These are phyloP conservation scores for Troides oblongomaculatus DNA, from an alignment of 2,888 invertebrate genomes.

Conservation along the genomic window DNA sequence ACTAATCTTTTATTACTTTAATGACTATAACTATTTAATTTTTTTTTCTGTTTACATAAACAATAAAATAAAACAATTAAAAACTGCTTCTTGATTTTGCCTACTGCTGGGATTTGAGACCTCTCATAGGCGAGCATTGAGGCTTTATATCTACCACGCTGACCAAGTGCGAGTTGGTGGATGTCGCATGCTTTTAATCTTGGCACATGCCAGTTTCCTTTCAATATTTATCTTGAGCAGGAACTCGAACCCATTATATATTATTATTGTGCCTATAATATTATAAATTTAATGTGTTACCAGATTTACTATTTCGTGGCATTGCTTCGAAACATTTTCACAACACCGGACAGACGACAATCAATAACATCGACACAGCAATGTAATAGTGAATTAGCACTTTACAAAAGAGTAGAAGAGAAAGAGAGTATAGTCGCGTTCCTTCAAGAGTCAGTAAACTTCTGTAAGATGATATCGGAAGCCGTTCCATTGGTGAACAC, in stretches of 20 bases:
- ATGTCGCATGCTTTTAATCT: too few relatives aligned
- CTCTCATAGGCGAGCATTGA: too few relatives aligned
- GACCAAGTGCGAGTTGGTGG: too few relatives aligned
- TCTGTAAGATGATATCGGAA: slow-evolving; percentile 68
- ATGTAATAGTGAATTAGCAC: slow-evolving; percentile 66
- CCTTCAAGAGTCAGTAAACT: slow-evolving; percentile 82
- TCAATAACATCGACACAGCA: slow-evolving; percentile 58
- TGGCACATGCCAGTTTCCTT: too few relatives aligned
- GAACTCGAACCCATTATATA: too few relatives aligned
- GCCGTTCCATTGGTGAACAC: slow-evolving; percentile 83
- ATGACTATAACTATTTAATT: neutral
- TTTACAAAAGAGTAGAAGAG: slow-evolving; percentile 77
- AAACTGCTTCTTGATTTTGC: too few relatives aligned
- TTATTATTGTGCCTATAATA: too few relatives aligned
- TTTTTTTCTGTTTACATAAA: too few relatives aligned
- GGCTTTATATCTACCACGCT: too few relatives aligned
- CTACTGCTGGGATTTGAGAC: too few relatives aligned
- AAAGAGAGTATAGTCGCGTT: slow-evolving; percentile 85
- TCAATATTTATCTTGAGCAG: too few relatives aligned
- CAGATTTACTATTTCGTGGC: slow-evolving; percentile 73
- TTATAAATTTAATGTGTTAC: slow-evolving; percentile 34
- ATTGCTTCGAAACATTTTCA: slow-evolving; percentile 64
- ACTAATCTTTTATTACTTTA: neutral
- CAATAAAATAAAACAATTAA: too few relatives aligned
- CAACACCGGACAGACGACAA: slow-evolving; percentile 59